These are phyloP conservation scores for Delichon dasypus DNA, from an alignment of 2,797 vertebrate species.

Conservation along the genomic window DNA sequence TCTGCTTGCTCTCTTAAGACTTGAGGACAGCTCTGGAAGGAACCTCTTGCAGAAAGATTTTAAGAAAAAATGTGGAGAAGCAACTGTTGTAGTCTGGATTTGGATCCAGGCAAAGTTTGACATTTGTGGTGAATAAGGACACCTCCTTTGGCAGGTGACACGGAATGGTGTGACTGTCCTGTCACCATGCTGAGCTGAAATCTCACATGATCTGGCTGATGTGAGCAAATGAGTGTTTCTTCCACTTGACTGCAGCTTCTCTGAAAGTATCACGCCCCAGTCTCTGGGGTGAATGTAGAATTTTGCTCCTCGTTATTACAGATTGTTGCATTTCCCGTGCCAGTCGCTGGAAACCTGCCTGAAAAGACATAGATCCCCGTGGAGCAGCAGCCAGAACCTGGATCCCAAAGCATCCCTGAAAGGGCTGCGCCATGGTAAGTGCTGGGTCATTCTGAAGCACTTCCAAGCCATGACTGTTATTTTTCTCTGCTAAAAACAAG, in stretches of 20 bases:
- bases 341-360: not conserved
- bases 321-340: not conserved
- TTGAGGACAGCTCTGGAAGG: not conserved
- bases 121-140: fast-evolving
- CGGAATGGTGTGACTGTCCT: not conserved
- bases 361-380: not conserved
- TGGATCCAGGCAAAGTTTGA: not conserved
- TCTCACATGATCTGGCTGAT: not conserved
- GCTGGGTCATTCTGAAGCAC: not conserved
- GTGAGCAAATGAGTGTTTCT: not conserved
- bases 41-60: not conserved
- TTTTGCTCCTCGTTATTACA: not conserved
- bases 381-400: not conserved
- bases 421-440: not conserved
- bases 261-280: not conserved
- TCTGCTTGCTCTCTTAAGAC: not conserved
- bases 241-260: not conserved
- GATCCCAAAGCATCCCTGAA: not conserved
- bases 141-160: not conserved
- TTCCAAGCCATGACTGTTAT: not conserved
- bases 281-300: not conserved
- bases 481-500: slow-evolving; percentile 26
- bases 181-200: not conserved
- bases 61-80: not conserved
- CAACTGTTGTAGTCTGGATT: not conserved